Percentiles rank a stretch among this genome's conserved stretches.
phyloP scores from a whole-genome alignment of 1,140 invertebrate species.

The Melitaea cinxia region DNA sequence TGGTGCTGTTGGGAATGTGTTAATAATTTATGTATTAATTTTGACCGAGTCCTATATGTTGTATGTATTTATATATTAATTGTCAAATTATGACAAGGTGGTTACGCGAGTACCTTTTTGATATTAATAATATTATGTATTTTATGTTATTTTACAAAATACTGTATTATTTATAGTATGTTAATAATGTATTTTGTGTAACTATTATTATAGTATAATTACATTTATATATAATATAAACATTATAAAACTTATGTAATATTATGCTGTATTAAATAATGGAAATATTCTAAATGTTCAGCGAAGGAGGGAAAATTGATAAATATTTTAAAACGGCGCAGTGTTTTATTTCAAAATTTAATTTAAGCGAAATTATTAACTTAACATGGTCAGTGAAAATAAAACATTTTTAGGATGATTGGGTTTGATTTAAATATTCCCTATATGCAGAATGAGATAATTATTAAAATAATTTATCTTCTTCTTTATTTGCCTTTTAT shows the following conservation, averaged over 20 bases:
- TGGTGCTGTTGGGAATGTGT: conserved; percentile 53
- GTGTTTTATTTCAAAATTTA: conserved; percentile 33
- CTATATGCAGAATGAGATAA: no score
- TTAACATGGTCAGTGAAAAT: conserved; percentile 21
- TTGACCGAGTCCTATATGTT: conserved; percentile 44
- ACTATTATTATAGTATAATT: conserved; percentile 26
- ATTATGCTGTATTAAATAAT: conserved; percentile 15
- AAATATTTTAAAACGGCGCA: conserved; percentile 35
- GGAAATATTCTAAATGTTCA: conserved; percentile 1
- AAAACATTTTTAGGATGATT: neutral
- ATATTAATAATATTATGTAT: conserved; percentile 30
- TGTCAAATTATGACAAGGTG: conserved; percentile 50
- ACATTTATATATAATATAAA: conserved; percentile 11
- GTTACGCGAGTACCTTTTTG: conserved; percentile 76
- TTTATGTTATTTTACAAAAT: conserved; percentile 25
- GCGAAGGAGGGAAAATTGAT: conserved; percentile 18
- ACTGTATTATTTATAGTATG: conserved; percentile 20
- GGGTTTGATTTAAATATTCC: conserved; percentile 8
- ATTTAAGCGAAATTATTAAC: neutral
- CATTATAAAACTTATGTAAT: conserved; percentile 21
- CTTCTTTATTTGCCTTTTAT: no score
- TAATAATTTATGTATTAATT: conserved; percentile 32
- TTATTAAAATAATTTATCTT: no score
- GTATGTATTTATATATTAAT: conserved; percentile 34
- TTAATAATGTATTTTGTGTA: conserved; percentile 27